Base-by-base conservation (phyloP, 2,888 invertebrate species). In the Drosophila tanythrix region DNA sequence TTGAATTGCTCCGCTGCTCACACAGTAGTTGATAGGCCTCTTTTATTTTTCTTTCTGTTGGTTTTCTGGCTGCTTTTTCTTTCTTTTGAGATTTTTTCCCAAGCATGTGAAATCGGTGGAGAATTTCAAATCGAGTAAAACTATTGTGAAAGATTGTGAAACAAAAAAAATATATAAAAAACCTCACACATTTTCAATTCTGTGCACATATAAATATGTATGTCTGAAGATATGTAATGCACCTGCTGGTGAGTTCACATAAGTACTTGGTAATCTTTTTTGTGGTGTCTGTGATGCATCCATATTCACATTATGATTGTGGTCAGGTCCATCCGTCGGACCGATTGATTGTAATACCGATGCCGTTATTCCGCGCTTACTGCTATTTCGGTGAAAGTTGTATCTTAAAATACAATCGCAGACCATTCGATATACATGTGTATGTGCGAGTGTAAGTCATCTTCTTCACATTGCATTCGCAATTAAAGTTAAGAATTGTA, bases 331-430 rank as follows among this genome's bases (percentile, higher is more conserved):
- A 75, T 70, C 63, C 64, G 69, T 63, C 72, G 73, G 43, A 50
- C 67, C 88, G 82, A 84, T 79, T 79, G 80, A 83, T 82, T 85
- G 76, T 80, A 76, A 82, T 83, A 82, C 72, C 65, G 50, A 63
- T 65, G 62, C 79, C 79, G 76, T 70, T 76, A 77, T 57, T 61
- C 71, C 58, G 65, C 65, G 67, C 65, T 63, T 60, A 56, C 66
- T 58, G 81, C 67, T 27, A 71, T 69, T 72, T 83, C 65, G 84
- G 84, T 88, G 84, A 85, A 85, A 85, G 84, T 85, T 85, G 63
- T 66, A 36, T 64, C 72, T 74, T 69, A 62, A 66, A 71, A 66
- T 35, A 58, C 65, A 75, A 38, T 55, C 71, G 70, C 65, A 52
- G 60, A 46, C 29, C 38, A 56, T 43, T 56, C 52, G 40, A 75